phyloP scores from a whole-genome alignment of 2,797 vertebrate genomes.

The Schizothorax lantsangensis region DNA sequence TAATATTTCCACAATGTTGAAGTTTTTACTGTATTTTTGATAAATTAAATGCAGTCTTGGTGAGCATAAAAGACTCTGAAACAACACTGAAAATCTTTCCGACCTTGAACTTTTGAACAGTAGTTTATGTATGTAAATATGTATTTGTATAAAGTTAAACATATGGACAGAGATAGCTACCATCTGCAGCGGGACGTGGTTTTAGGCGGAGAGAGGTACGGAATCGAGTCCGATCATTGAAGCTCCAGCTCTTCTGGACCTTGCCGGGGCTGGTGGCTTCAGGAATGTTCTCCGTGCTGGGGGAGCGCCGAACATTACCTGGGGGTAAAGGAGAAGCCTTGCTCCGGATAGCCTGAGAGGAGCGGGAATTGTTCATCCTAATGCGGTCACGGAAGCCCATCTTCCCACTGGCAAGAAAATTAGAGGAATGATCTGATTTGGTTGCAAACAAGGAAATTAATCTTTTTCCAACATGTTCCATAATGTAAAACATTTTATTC shows the following conservation, averaged over 20 bases:
- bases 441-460: slow-evolving; percentile 4
- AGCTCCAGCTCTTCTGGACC: slow-evolving; percentile 99
- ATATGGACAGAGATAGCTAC: slow-evolving; percentile 68
- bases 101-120: background rate
- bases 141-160: background rate
- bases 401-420: slow-evolving; percentile 78
- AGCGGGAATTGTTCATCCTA: slow-evolving; percentile 87
- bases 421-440: slow-evolving; percentile 41
- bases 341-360: slow-evolving; percentile 81
- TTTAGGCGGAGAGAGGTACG: slow-evolving; percentile 95
- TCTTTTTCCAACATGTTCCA: background rate
- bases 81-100: background rate
- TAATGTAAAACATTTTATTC: background rate
- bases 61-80: background rate
- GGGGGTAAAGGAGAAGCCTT: slow-evolving; percentile 82
- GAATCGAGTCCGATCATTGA: slow-evolving; percentile 94
- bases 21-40: background rate
- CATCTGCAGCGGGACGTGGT: slow-evolving; percentile 81
- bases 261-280: slow-evolving; percentile 89
- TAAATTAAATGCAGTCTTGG: background rate
- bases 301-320: slow-evolving; percentile 80
- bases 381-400: slow-evolving; percentile 95
- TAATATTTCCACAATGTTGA: background rate
- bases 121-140: background rate
- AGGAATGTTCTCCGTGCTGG: slow-evolving; percentile 86